phyloP scores from a whole-genome alignment of 2,888 invertebrate species.

The Diarsia rubi region DNA sequence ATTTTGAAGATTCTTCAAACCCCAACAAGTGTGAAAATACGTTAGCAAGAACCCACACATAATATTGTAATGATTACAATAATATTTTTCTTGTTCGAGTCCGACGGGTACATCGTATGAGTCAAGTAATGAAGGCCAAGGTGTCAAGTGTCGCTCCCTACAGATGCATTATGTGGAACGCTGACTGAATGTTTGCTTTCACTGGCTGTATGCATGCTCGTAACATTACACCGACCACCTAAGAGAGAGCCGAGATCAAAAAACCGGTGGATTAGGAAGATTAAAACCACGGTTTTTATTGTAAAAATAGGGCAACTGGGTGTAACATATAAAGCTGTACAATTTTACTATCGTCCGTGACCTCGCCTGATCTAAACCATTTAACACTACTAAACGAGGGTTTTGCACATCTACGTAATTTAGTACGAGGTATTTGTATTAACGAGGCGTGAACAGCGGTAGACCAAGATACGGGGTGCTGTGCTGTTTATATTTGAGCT shows the following conservation, averaged over 20 bases:
- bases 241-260: constrained; percentile 71
- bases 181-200: constrained; percentile 87
- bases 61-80: constrained; percentile 45
- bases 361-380: constrained; percentile 32
- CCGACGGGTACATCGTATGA: constrained; percentile 56
- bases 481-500: constrained; percentile 81
- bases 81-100: constrained; percentile 54
- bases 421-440: constrained; percentile 55
- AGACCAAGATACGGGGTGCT: constrained; percentile 73
- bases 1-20: constrained; percentile 11
- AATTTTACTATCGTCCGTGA: constrained; percentile 27
- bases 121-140: constrained; percentile 79
- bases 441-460: constrained; percentile 68
- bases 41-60: constrained; percentile 23
- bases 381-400: constrained; percentile 29
- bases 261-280: constrained; percentile 47
- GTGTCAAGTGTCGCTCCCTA: constrained; percentile 86
- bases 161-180: constrained; percentile 86
- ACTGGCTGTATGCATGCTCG: constrained; percentile 83
- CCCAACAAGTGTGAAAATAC: constrained; percentile 7
- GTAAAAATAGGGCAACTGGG: constrained; percentile 3
- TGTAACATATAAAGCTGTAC: constrained; percentile 6
- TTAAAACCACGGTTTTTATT: constrained; percentile 22
- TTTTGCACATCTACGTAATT: constrained; percentile 45
- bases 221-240: constrained; percentile 83